Evolutionary conservation across 2,797 vertebrate genomes (phyloP).

Genomic region (Sebastes umbrosus): DNA sequence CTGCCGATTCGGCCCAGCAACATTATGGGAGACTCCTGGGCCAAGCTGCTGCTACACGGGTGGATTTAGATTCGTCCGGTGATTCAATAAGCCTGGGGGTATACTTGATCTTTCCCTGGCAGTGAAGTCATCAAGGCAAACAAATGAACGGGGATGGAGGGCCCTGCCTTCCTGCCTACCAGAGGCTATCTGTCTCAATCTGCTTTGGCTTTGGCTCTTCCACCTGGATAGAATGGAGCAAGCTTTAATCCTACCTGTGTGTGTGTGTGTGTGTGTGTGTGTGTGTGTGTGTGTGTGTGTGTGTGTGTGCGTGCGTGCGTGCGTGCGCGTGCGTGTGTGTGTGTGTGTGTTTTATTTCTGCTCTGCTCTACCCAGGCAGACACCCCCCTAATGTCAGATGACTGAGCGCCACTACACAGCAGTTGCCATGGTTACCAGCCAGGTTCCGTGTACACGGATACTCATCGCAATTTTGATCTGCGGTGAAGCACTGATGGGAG

Average conservation of each 20-base stretch:
- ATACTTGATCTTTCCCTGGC: constrained; percentile 59
- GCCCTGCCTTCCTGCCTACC: constrained; percentile 6
- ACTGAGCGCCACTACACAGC: constrained; percentile 75
- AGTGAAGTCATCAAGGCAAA: constrained; percentile 60
- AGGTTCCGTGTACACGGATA: constrained; percentile 73
- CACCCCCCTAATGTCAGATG: constrained; percentile 72
- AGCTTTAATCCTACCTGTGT: constrained; percentile 46
- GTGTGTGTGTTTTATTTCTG: constrained; percentile 13
- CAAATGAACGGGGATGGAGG: constrained; percentile 41
- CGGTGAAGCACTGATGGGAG: constrained; percentile 60
- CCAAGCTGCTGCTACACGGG: constrained; percentile 18
- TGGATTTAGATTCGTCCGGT: constrained; percentile 45
- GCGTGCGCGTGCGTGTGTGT: not conserved
- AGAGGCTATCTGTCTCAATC: constrained; percentile 51
- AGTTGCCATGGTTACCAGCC: constrained; percentile 83
- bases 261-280: no score
- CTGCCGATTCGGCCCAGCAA: constrained; percentile 16
- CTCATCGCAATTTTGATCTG: constrained; percentile 75
- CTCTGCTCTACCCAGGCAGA: constrained; percentile 57
- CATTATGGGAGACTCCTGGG: constrained; percentile 24
- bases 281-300: no score
- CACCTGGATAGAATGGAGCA: constrained; percentile 22
- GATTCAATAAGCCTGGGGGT: constrained; percentile 51
- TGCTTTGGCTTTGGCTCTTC: constrained; percentile 25
- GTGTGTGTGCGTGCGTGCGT: not conserved